phyloP scores from a whole-genome alignment of 2,797 vertebrate genomes.

The Cuniculus paca region DNA sequence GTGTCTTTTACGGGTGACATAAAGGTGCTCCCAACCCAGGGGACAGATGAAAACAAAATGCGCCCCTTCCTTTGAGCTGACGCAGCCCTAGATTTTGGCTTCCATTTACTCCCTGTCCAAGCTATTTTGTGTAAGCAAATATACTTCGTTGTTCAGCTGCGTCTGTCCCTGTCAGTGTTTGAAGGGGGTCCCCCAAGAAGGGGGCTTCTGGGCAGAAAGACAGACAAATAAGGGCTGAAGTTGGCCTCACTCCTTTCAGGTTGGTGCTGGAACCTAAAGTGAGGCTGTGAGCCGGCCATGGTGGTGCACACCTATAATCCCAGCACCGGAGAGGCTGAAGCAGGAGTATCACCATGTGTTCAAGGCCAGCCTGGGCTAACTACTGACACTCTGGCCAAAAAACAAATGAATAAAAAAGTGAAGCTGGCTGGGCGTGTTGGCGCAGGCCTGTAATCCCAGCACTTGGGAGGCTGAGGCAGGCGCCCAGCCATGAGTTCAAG shows the following conservation, averaged over 20 bases:
- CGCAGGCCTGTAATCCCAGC: background rate
- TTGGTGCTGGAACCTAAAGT: constrained; percentile 7
- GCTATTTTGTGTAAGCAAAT: constrained; percentile 33
- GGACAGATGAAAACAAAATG: background rate
- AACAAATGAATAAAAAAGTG: background rate
- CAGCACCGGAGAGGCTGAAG: background rate
- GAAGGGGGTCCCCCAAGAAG: constrained; percentile 11
- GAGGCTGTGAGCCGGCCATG: background rate
- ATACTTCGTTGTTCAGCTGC: background rate
- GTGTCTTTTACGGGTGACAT: background rate
- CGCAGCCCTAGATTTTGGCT: background rate
- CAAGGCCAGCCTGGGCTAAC: background rate
- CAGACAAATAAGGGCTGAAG: background rate
- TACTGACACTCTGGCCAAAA: background rate
- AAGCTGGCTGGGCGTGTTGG: background rate
- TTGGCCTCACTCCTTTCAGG: background rate
- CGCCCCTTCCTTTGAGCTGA: background rate
- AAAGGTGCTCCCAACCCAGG: background rate
- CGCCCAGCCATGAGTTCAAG: background rate
- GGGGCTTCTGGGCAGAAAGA: background rate
- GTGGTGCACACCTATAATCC: background rate
- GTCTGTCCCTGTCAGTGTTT: background rate
- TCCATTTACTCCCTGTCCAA: background rate
- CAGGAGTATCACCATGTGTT: background rate
- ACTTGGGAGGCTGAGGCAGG: background rate